phyloP scores from a whole-genome alignment of 2,888 invertebrate species.

The Caradrina kadenii region DNA sequence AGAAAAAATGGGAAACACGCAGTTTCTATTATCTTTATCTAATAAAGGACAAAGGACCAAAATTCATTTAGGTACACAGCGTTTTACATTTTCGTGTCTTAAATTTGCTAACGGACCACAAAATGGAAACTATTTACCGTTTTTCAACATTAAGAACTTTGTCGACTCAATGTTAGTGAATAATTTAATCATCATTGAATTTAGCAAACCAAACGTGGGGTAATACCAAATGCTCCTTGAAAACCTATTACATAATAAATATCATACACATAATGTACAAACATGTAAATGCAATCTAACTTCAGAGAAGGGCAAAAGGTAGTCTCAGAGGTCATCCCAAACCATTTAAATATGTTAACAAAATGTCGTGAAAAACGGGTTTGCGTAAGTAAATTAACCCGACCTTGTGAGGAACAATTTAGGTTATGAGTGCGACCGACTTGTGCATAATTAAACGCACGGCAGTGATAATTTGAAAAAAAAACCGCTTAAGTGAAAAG shows the following conservation, averaged over 20 bases:
- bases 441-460: no score
- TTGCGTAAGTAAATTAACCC: conserved; percentile 11
- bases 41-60: conserved; percentile 8
- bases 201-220: neutral
- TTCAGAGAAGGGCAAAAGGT: neutral
- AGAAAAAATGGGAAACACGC: conserved; percentile 4
- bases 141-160: neutral
- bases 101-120: neutral
- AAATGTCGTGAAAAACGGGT: neutral
- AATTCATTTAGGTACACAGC: neutral
- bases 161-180: neutral
- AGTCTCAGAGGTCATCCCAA: neutral
- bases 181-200: neutral
- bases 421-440: neutral
- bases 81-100: neutral
- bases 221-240: no score
- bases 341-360: neutral
- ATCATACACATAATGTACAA: no score
- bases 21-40: conserved; percentile 6
- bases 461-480: neutral
- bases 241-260: no score
- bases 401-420: neutral
- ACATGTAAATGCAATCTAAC: neutral
- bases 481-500: no score
- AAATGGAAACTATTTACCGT: neutral